Evolutionary conservation across 2,888 invertebrate genomes (phyloP).

Genomic region (Pecten maximus): DNA sequence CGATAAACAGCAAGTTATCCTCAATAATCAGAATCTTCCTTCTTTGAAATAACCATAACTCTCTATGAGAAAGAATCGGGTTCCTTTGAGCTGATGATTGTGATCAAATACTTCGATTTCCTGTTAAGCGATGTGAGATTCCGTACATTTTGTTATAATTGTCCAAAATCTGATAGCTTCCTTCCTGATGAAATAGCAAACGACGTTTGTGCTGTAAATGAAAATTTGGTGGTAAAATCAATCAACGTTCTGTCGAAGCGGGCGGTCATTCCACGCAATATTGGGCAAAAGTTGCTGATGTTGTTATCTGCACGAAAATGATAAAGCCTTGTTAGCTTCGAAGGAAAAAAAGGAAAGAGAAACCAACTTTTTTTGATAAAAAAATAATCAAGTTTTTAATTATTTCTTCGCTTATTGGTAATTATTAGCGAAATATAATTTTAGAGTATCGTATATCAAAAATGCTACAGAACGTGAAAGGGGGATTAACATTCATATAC

Average conservation of each 20-base stretch:
- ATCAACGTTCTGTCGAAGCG: background rate
- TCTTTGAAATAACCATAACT: no score
- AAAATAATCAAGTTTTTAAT: no score
- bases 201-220: background rate
- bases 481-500: no score
- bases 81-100: background rate
- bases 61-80: background rate
- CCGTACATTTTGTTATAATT: background rate
- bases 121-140: background rate
- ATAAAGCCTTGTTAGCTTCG: background rate
- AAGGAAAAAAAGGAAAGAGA: background rate
- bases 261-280: slow-evolving; percentile 24
- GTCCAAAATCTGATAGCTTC: background rate
- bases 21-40: background rate
- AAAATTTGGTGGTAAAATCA: slow-evolving; percentile 22
- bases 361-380: background rate
- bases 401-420: no score
- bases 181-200: background rate
- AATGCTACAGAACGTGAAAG: no score
- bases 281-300: background rate
- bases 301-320: background rate
- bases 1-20: background rate
- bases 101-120: background rate
- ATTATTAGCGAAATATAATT: no score
- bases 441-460: no score